phyloP scores from a whole-genome alignment of 2,888 invertebrate species.

The Agonopterix subpropinquella region DNA sequence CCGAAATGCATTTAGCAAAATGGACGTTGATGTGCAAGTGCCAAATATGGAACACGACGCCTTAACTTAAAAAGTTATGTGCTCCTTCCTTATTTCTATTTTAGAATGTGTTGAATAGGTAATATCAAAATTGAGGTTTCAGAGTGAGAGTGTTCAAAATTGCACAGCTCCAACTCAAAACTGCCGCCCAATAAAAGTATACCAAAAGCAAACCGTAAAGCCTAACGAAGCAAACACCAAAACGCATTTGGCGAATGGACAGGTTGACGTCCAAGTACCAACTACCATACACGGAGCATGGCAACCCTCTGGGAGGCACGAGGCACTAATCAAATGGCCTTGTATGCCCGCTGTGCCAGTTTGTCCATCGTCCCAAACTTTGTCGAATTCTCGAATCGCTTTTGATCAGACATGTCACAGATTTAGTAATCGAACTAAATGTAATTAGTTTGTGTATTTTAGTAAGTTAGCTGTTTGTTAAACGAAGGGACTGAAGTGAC shows the following conservation, averaged over 20 bases:
- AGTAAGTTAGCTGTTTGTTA: too few relatives aligned
- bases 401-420: slow-evolving; percentile 1
- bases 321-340: slow-evolving; percentile 34
- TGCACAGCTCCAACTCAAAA: not conserved
- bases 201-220: slow-evolving; percentile 16
- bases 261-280: slow-evolving; percentile 20
- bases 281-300: slow-evolving; percentile 1
- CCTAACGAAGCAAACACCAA: slow-evolving; percentile 58
- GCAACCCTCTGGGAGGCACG: slow-evolving; percentile 11
- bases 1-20: too few relatives aligned
- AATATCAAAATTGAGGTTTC: too few relatives aligned
- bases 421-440: not conserved
- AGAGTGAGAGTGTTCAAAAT: too few relatives aligned
- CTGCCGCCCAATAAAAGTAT: slow-evolving; percentile 19
- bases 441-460: too few relatives aligned
- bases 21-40: too few relatives aligned
- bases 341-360: slow-evolving; percentile 23
- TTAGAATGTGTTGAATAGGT: too few relatives aligned
- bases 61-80: too few relatives aligned
- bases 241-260: slow-evolving; percentile 39
- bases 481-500: too few relatives aligned
- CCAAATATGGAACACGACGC: too few relatives aligned
- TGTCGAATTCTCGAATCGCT: slow-evolving; percentile 17
- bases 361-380: slow-evolving; percentile 19
- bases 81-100: too few relatives aligned